phyloP scores from a whole-genome alignment of 2,113 vertebrate species.

The Coptodon rendalli region DNA sequence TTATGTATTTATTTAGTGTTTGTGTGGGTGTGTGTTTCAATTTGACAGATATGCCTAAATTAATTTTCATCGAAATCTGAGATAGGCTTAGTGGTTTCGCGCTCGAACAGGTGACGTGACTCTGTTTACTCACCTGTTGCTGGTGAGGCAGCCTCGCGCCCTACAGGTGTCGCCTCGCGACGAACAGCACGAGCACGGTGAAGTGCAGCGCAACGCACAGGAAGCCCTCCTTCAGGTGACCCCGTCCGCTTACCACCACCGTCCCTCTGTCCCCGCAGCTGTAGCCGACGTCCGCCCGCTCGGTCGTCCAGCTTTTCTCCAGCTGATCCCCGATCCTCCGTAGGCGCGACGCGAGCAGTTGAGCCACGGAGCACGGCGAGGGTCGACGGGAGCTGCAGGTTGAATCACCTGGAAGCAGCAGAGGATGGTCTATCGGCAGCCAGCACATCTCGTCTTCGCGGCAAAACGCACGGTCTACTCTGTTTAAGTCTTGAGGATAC shows the following conservation, averaged over 20 bases:
- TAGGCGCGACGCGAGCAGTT: conserved; percentile 72
- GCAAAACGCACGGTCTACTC: background rate
- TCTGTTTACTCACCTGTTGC: conserved; percentile 70
- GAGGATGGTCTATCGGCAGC: conserved; percentile 60
- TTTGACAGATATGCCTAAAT: background rate
- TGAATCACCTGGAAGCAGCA: conserved; percentile 60
- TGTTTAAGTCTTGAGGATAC: background rate
- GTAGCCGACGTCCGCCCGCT: background rate
- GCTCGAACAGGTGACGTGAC: background rate
- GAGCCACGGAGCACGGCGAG: conserved; percentile 62
- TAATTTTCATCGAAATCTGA: background rate
- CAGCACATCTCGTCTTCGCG: conserved; percentile 71
- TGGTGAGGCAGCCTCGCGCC: conserved; percentile 43
- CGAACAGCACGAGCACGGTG: conserved; percentile 71
- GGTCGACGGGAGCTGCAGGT: conserved; percentile 45
- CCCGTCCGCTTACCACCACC: background rate
- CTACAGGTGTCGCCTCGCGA: conserved; percentile 75
- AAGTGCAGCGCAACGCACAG: conserved; percentile 66
- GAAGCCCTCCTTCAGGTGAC: conserved; percentile 50
- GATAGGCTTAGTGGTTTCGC: background rate
- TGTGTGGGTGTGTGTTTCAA: background rate
- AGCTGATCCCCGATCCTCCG: conserved; percentile 80
- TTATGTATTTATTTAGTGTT: background rate
- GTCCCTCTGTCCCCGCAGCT: background rate
- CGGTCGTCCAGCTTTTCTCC: conserved; percentile 52